These are phyloP conservation scores for Coenobita brevimanus DNA, from an alignment of 1,140 invertebrate species.

Conservation along the genomic window DNA sequence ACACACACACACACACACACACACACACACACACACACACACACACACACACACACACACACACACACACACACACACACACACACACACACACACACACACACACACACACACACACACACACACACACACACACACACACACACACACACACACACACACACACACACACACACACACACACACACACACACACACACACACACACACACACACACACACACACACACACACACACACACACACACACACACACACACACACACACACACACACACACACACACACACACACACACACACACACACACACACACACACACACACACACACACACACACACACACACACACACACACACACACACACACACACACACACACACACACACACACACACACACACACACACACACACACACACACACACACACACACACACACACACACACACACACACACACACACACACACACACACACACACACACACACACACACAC, in stretches of 20 bases:
- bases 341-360: conserved; percentile 4
- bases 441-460: too few relatives aligned
- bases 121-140: not conserved
- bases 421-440: too few relatives aligned
- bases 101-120: not conserved
- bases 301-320: not conserved
- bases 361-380: not conserved
- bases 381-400: not conserved
- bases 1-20: too few relatives aligned
- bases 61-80: not conserved
- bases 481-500: too few relatives aligned
- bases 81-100: not conserved
- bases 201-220: too few relatives aligned
- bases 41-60: too few relatives aligned
- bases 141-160: not conserved
- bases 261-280: too few relatives aligned
- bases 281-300: too few relatives aligned
- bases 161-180: not conserved
- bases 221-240: too few relatives aligned
- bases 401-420: not conserved
- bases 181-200: not conserved
- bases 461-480: too few relatives aligned
- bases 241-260: too few relatives aligned
- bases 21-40: too few relatives aligned
- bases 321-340: not conserved